These are phyloP conservation scores for Jordanella pulchra DNA, from an alignment of 2,797 vertebrate species.

Conservation along the genomic window DNA sequence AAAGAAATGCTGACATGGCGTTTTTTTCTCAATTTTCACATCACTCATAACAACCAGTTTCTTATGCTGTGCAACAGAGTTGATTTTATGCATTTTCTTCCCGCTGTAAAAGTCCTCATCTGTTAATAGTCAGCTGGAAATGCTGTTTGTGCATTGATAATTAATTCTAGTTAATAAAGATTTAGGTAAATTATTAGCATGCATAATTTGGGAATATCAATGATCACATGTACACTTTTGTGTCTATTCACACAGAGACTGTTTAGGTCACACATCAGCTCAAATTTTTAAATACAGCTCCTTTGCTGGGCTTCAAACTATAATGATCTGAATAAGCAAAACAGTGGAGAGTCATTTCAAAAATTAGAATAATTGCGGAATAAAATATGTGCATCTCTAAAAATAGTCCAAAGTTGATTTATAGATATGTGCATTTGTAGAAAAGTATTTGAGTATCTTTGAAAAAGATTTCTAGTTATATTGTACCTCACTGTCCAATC, in stretches of 20 bases:
- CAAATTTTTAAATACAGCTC: background rate
- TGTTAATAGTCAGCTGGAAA: background rate
- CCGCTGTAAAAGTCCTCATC: background rate
- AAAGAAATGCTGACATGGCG: background rate
- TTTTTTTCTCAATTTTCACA: background rate
- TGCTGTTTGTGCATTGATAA: background rate
- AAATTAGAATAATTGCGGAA: too few relatives aligned
- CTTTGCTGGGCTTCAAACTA: background rate
- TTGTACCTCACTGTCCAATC: background rate
- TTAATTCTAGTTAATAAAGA: background rate
- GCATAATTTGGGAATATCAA: background rate
- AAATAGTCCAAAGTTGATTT: background rate
- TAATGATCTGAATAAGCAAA: background rate
- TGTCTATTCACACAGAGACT: background rate
- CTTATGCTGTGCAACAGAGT: background rate
- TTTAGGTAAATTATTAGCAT: background rate
- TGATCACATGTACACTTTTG: background rate
- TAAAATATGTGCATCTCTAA: too few relatives aligned
- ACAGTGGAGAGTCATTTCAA: too few relatives aligned
- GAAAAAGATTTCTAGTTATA: background rate
- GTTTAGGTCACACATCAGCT: background rate
- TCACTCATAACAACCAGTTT: background rate
- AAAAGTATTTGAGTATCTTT: background rate
- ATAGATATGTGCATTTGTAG: background rate
- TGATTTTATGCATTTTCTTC: background rate